Evolutionary conservation across 1,140 invertebrate species (phyloP).

Genomic region (Drosophila baimaii): DNA sequence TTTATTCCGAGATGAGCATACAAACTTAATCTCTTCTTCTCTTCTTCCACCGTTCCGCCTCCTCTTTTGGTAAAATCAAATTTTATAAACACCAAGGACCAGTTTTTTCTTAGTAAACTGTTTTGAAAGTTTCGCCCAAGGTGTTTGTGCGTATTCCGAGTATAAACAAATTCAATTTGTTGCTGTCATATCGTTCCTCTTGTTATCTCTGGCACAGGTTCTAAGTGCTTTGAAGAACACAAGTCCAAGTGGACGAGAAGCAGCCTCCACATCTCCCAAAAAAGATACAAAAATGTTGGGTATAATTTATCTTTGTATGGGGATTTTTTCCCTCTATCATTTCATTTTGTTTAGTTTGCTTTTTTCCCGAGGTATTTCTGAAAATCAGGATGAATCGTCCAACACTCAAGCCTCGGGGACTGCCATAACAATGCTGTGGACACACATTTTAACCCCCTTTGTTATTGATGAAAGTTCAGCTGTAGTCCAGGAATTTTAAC

Average conservation of each 20-base stretch:
- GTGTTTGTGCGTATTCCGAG: constrained; percentile 38
- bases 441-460: constrained; percentile 15
- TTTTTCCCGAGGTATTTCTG: constrained; percentile 3
- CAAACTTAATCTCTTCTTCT: constrained; percentile 29
- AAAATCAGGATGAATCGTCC: constrained; percentile 9
- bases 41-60: background rate
- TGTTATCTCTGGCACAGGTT: constrained; percentile 35
- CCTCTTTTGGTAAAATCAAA: constrained; percentile 17
- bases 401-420: background rate
- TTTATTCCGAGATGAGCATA: constrained; percentile 38
- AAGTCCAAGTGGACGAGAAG: constrained; percentile 17
- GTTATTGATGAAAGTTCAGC: constrained; percentile 6
- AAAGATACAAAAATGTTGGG: constrained; percentile 13
- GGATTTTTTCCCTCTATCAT: constrained; percentile 11
- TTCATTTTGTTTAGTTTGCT: constrained; percentile 30
- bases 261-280: background rate
- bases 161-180: constrained; percentile 77
- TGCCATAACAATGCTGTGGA: constrained; percentile 6
- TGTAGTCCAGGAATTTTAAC: constrained; percentile 17
- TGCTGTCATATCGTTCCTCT: constrained; percentile 59
- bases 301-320: constrained; percentile 1
- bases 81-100: constrained; percentile 48
- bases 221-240: constrained; percentile 40
- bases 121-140: constrained; percentile 35
- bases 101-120: constrained; percentile 37